phyloP scores from a whole-genome alignment of 2,797 vertebrate genomes.

The Smutsia temminckii region DNA sequence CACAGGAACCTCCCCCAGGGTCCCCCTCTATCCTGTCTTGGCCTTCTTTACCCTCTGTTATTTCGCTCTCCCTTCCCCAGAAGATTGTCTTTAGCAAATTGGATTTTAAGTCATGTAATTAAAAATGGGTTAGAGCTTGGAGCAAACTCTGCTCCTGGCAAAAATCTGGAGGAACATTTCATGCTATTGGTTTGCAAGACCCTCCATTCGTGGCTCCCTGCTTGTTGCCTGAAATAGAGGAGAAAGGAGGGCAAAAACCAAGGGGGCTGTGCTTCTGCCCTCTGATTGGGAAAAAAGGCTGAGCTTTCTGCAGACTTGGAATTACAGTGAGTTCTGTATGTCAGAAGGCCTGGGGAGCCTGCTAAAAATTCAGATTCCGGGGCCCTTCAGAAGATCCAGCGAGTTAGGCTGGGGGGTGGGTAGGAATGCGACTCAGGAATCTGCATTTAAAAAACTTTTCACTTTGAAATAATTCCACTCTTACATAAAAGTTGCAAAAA shows the following conservation, averaged over 20 bases:
- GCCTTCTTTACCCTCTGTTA: background rate
- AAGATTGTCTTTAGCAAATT: constrained; percentile 20
- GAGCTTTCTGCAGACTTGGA: background rate
- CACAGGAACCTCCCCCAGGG: background rate
- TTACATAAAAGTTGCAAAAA: background rate
- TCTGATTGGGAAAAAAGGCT: background rate
- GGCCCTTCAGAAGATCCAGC: background rate
- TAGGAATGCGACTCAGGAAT: background rate
- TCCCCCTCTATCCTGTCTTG: background rate
- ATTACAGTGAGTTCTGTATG: background rate
- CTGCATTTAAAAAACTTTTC: background rate
- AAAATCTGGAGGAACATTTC: background rate
- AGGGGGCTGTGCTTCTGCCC: background rate
- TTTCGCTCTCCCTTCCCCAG: background rate
- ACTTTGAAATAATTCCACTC: background rate
- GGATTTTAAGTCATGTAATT: constrained; percentile 10
- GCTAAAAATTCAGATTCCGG: background rate
- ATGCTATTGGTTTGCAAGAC: background rate
- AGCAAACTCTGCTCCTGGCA: constrained; percentile 22
- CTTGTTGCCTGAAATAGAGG: background rate
- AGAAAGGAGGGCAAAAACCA: background rate
- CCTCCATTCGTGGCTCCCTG: background rate
- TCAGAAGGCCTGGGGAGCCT: background rate
- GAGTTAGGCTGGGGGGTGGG: background rate
- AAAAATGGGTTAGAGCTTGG: background rate